Evolutionary conservation across 2,888 invertebrate species (phyloP).

Genomic region (Caenorhabditis japonica): DNA sequence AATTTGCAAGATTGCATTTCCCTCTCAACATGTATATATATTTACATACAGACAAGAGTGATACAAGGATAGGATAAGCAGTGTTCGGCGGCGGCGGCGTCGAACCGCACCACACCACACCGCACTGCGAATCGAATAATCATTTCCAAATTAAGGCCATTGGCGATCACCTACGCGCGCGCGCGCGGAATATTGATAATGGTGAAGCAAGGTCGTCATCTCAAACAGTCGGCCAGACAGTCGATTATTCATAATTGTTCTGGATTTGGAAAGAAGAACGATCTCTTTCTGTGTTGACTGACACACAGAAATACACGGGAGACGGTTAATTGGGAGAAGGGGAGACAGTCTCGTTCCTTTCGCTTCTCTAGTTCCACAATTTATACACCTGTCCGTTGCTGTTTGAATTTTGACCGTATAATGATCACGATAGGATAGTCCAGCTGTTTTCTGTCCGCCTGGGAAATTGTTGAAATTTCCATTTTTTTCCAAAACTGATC

Average conservation of each 20-base stretch:
- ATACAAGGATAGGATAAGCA: not conserved
- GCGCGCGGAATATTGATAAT: slow-evolving; percentile 19
- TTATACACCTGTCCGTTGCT: slow-evolving; percentile 24
- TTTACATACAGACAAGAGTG: slow-evolving; percentile 2
- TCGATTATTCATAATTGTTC: slow-evolving; percentile 23
- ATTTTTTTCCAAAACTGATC: slow-evolving; percentile 6
- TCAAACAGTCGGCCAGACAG: slow-evolving; percentile 5
- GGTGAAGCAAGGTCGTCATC: slow-evolving; percentile 5
- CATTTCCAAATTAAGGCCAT: slow-evolving; percentile 20
- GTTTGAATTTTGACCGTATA: not conserved
- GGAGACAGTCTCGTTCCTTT: no score
- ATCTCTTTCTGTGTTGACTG: slow-evolving; percentile 10
- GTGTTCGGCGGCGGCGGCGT: slow-evolving; percentile 22
- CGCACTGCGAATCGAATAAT: slow-evolving; percentile 35
- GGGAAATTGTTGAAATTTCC: slow-evolving; percentile 1
- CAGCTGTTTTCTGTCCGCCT: slow-evolving; percentile 2
- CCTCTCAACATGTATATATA: slow-evolving; percentile 15
- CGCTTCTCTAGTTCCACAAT: not conserved
- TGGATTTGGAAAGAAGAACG: slow-evolving; percentile 6
- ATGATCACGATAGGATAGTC: slow-evolving; percentile 3
- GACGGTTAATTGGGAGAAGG: slow-evolving; percentile 12
- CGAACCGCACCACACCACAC: no score
- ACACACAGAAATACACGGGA: not conserved
- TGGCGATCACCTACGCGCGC: not conserved
- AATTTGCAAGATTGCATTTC: not conserved